A percentile compares a stretch with the other conserved stretches of the same genome.
phyloP scores from a whole-genome alignment of 2,888 invertebrate species.

The Oxyteleia sp. region DNA sequence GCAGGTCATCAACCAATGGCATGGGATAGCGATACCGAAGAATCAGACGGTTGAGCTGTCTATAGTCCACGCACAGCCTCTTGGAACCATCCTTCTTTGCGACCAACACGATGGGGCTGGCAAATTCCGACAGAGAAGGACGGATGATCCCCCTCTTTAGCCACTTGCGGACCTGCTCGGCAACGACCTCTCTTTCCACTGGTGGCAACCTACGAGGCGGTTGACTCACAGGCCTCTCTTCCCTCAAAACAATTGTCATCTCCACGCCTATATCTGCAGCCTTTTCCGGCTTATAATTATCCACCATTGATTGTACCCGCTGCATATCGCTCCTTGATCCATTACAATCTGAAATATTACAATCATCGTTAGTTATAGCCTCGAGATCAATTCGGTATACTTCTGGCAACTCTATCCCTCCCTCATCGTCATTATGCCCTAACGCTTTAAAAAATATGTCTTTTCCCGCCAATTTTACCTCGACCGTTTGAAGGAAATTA shows the following conservation, averaged over 20 bases:
- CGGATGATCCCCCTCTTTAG: constrained; percentile 66
- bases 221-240: constrained; percentile 70
- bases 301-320: constrained; percentile 7
- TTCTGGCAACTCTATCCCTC: not conserved
- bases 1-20: constrained; percentile 9
- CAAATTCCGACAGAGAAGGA: constrained; percentile 60
- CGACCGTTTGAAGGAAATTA: constrained; percentile 1
- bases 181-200: constrained; percentile 56
- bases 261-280: constrained; percentile 6
- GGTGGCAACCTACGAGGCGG: constrained; percentile 71
- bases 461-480: not conserved
- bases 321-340: not conserved
- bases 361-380: constrained; percentile 13
- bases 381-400: not conserved
- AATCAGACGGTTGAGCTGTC: not conserved
- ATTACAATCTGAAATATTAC: not conserved
- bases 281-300: constrained; percentile 45
- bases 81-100: constrained; percentile 71
- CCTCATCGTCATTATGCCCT: not conserved
- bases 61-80: constrained; percentile 26
- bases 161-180: constrained; percentile 73
- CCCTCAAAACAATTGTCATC: constrained; percentile 58
- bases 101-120: constrained; percentile 74
- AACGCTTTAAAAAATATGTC: not conserved
- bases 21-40: not conserved